Evolutionary conservation across 2,888 invertebrate genomes (phyloP).

Genomic region (Thumatha senex): DNA sequence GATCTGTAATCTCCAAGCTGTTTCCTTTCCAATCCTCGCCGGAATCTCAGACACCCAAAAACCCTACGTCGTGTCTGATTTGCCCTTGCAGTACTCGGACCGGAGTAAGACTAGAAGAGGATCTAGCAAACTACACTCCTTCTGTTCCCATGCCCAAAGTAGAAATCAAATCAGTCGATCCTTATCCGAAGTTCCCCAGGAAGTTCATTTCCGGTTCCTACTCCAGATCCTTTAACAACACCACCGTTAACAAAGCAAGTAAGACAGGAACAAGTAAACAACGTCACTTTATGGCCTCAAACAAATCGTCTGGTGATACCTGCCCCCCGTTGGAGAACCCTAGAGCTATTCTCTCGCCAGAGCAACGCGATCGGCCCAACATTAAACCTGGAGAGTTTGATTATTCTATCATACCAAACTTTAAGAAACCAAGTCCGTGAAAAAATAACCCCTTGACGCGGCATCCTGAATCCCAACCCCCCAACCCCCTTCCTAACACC

Average conservation of each 20-base stretch:
- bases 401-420: constrained; percentile 40
- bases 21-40: not conserved
- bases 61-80: constrained; percentile 4
- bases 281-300: constrained; percentile 8
- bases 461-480: not conserved
- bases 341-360: constrained; percentile 30
- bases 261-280: not conserved
- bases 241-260: not conserved
- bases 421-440: constrained; percentile 27
- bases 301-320: not conserved
- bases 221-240: constrained; percentile 7
- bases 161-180: not conserved
- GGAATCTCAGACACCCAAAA: not conserved
- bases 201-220: constrained; percentile 6
- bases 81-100: not conserved
- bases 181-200: constrained; percentile 4
- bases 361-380: constrained; percentile 43
- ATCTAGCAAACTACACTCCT: not conserved
- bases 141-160: not conserved
- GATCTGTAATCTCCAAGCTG: constrained; percentile 3
- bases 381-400: constrained; percentile 38
- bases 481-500: too few relatives aligned
- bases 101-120: not conserved
- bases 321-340: constrained; percentile 40
- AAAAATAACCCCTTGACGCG: not conserved